Evolutionary conservation across 2,113 vertebrate species (phyloP), one percentile per base, ranked within the genome.

Genomic region (Epinephelus moara): DNA sequence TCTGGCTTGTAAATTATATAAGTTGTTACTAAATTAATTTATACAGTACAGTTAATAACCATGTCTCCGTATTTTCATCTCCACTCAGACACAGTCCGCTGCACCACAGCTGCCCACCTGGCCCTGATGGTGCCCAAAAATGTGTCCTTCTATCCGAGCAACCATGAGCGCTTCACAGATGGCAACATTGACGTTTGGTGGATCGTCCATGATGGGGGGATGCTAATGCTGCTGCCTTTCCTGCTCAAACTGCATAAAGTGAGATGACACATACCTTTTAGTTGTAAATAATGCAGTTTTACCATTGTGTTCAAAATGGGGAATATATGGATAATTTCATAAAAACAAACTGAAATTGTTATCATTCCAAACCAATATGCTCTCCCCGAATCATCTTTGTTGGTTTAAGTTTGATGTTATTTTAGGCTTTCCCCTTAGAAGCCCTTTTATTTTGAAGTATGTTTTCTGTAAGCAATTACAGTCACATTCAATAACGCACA

Each of bases 171-270:
- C 93, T 99, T 98, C 94, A 95, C 96, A 7, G 98, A 99, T 66
- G 98, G 98, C 84, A 97, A 97, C 94, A 99, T 99, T 4, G 98
- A 99, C 0, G 97, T 99, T 81, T 99, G 98, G 98, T 99, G 98
- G 98, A 99, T 99, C 4, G 98, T 99, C 59, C 98, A 99, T 0
- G 98, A 99, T 4, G 98, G 98, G 4, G 98, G 98, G 87, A 99
- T 99, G 98, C 91, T 99, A 64, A 99, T 99, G 98, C 94, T 99
- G 40, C 93, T 99, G 83, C 98, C 98, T 25, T 99, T 99, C 87
- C 96, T 99, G 63, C 96, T 99, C 70, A 98, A 97, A 91, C 98
- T 99, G 71, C 98, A 99, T 89, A 99, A 99, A 96, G 98, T 99
- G 88, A 91, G 90, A 76, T 3, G 14, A 60, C 2, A 60, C 3